These are phyloP conservation scores for Hippopotamus amphibius DNA, from an alignment of 2,113 vertebrate genomes.

Conservation along the genomic window DNA sequence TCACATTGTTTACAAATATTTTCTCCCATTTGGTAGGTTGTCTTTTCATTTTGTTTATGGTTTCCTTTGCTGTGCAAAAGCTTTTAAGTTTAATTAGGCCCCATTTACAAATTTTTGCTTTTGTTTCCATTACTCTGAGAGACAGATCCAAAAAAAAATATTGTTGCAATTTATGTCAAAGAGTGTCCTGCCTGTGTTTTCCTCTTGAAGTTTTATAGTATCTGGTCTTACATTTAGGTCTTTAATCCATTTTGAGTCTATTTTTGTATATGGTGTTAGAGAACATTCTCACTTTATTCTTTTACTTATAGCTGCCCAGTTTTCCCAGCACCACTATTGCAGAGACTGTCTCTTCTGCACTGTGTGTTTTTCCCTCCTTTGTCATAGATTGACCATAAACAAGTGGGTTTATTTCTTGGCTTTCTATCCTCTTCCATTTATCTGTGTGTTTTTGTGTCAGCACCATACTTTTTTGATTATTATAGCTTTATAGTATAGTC, in stretches of 20 bases:
- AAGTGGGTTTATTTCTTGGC: not conserved
- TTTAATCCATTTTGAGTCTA: not conserved
- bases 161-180: not conserved
- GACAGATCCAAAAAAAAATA: not conserved
- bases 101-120: not conserved
- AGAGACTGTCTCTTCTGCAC: not conserved
- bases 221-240: not conserved
- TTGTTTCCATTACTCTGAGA: not conserved
- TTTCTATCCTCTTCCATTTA: not conserved
- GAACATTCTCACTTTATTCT: not conserved
- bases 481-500: not conserved
- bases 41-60: not conserved
- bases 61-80: not conserved
- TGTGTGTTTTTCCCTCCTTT: not conserved
- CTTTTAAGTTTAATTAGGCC: not conserved
- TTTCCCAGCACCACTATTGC: not conserved
- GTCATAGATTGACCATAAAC: not conserved
- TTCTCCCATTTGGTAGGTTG: not conserved
- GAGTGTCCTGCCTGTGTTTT: not conserved
- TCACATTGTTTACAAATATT: not conserved
- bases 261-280: not conserved
- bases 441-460: not conserved
- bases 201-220: not conserved
- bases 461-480: not conserved
- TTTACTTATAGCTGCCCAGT: not conserved